Conservation (phyloP, 1,140 invertebrate genomes). For the Melipona quadrifasciata region DNA sequence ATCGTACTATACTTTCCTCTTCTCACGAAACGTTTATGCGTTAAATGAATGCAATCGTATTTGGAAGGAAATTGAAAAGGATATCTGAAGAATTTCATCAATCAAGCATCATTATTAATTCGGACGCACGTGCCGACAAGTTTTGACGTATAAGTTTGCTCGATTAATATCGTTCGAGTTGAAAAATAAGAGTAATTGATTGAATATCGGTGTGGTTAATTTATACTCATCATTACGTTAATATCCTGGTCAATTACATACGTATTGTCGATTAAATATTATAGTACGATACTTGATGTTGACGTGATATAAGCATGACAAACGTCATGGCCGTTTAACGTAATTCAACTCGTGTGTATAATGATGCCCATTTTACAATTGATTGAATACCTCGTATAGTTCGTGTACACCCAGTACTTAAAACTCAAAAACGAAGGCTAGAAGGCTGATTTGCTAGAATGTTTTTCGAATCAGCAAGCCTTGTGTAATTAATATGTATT, state of each 20-base stretch:
- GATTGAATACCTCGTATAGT: background rate
- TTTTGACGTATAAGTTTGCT: background rate
- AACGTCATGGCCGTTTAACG: background rate
- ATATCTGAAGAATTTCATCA: background rate
- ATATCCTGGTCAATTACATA: slow-evolving; percentile 41
- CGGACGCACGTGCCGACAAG: background rate
- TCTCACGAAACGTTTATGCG: background rate
- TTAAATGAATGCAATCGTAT: slow-evolving; percentile 8
- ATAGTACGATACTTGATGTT: background rate
- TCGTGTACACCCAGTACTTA: background rate
- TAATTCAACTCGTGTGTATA: slow-evolving; percentile 8
- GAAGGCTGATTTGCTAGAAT: background rate
- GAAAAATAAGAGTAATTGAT: background rate
- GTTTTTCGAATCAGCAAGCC: background rate
- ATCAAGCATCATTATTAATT: background rate
- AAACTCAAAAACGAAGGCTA: background rate
- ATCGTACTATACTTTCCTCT: background rate
- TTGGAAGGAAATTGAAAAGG: background rate
- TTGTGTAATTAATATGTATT: background rate
- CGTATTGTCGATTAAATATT: background rate
- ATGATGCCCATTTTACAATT: slow-evolving; percentile 19
- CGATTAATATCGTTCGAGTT: background rate
- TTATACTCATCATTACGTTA: slow-evolving; percentile 13
- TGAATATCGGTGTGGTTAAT: slow-evolving; percentile 10
- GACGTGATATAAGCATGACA: background rate